Base-by-base conservation (phyloP, 2,888 invertebrate species). In the Caenorhabditis sp. region DNA sequence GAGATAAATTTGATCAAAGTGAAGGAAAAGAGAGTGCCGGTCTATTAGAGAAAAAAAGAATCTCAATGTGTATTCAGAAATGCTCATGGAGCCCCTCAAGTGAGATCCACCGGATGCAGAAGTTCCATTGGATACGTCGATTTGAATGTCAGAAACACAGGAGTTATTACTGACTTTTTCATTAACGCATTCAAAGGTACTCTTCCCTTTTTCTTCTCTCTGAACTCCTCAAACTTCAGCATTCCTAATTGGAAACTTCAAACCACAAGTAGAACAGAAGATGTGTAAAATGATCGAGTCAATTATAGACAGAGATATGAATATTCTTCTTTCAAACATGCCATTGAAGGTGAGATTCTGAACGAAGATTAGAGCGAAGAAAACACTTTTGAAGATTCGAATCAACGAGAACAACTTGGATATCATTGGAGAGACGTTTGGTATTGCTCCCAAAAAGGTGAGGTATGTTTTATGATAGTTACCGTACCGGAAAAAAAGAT, bases 201-300 rank as follows among this genome's bases (percentile, higher is more conserved):
- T 6, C 19, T 4, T 8, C 49, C 7, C 5, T 8, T 19, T 49
- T 16, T 35, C 76, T 63, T 4, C 12, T 10, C 3, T 72, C 14
- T 41, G 16, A 61, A 24, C 12, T 41, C 24, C 1, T 22, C 41
- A 1, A 19, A 54, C 73, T 84, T 59, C 49, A 90, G 91, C 90
- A 28, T 91, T 91, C 59, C 59, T 91, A 8, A 91, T 92, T 66
- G 89, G 82, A 6, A 87, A 92, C 58, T 91, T 90, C 87, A 91
- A 91, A 79, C 91, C 91, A 44, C 92, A 90, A 86, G 91, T 91
- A 14, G 91, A 91, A 75, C 89, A 89, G 68, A 77, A 89, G 68
- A 92, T 91, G 90, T 91, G 91, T 73, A 86, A 87, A 77, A 92
- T 92, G 91, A 91, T 91, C 61, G 90, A 91, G 58, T 88, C 85